phyloP scores from a whole-genome alignment of 1,140 invertebrate species.

The Drosophila hydei region DNA sequence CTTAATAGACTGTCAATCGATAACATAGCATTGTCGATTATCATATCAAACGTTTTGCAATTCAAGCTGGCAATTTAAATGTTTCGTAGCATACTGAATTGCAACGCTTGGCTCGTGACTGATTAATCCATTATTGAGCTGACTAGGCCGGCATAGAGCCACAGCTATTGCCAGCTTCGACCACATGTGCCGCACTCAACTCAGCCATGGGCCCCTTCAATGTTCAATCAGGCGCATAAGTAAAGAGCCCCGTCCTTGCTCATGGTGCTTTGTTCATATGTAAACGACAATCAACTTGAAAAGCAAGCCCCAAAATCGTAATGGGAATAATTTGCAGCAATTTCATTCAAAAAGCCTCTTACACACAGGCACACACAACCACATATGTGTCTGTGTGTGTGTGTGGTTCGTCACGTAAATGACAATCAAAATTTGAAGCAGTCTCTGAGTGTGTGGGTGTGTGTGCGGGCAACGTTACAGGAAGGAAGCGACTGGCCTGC shows the following conservation, averaged over 20 bases:
- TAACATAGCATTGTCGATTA: not conserved
- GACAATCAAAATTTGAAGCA: conserved; percentile 78
- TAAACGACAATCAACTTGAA: conserved; percentile 82
- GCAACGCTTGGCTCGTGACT: not conserved
- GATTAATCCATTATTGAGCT: conserved; percentile 37
- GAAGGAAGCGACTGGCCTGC: conserved; percentile 13
- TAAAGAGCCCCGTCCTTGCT: not conserved
- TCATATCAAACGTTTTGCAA: not conserved
- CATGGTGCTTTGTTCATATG: conserved; percentile 58
- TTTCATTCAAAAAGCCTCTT: conserved; percentile 68
- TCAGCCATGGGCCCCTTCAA: conserved; percentile 16
- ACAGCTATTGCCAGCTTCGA: not conserved
- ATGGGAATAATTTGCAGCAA: conserved; percentile 82
- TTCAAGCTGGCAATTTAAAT: not conserved
- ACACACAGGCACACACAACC: too few relatives aligned
- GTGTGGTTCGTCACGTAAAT: conserved; percentile 66
- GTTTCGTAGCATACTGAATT: not conserved
- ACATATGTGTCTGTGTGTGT: conserved; percentile 8
- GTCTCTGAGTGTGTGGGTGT: too few relatives aligned
- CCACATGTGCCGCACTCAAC: conserved; percentile 13
- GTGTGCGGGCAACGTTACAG: too few relatives aligned
- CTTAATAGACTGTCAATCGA: not conserved
- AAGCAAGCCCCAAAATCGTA: conserved; percentile 76
- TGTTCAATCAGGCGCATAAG: conserved; percentile 51
- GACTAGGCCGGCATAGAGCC: not conserved